Evolutionary conservation across 2,113 vertebrate species (phyloP), one percentile per base, ranked within the genome.

Genomic region (Delphinapterus leucas): DNA sequence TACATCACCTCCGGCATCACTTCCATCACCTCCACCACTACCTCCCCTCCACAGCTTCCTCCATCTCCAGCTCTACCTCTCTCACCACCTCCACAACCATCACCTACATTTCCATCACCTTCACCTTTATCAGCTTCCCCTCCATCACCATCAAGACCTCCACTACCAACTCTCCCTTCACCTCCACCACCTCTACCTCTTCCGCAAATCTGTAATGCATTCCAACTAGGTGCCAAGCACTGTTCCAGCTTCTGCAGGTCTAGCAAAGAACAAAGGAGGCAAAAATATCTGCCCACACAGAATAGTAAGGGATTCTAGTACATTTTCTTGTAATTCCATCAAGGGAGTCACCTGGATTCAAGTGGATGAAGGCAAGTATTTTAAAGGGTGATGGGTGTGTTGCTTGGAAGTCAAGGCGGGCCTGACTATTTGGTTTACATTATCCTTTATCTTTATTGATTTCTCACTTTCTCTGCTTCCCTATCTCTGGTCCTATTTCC

Each of bases 381-480:
- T 95, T 68, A 44, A 81, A 44, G 7, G 38, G 28, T 1, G 31
- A 70, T 33, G 1, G 31, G 18, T 6, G 3, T 47, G 8, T 63
- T 91, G 61, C 47, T 55, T 61, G n/a, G 63, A 70, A 93, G 81
- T 38, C 20, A 31, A 3, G 1, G 47, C 73, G 58, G 77, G 0
- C 58, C 47, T 23, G 60, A 86, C 81, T 84, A 33, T 93, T 96
- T 44, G 92, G 86, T 88, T 94, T 96, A 73, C 90, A 95, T 93
- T 68, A 96, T 92, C 93, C 92, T 97, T 97, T 95, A 26, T 88
- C 36, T 13, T 6, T 91, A 96, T 96, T 81, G 92, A 97, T 96
- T 97, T 89, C 74, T 77, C 33, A 73, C 87, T 92, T 90, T 33
- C 20, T 90, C 25, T 25, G 44, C n/a, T 61, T 61, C 71, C 31